Evolutionary conservation across 1,140 invertebrate genomes (phyloP), one percentile per base, ranked within the genome.

Genomic region (Neodiprion pinetum): DNA sequence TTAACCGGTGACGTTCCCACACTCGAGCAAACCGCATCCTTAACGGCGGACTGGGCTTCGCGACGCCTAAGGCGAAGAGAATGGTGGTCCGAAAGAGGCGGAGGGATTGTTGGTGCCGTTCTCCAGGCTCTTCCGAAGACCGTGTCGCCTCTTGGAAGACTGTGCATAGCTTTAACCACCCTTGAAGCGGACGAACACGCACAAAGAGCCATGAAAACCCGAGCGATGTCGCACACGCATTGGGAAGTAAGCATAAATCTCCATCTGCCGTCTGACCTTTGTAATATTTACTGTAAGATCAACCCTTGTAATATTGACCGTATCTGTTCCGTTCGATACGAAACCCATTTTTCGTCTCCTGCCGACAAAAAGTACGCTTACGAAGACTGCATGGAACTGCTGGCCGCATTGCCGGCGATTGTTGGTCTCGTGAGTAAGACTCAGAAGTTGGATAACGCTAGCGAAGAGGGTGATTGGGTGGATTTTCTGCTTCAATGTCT

Each of bases 1-100:
- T 70, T 86, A 14, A 86, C 84, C 3, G 84, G 84, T 3, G 84
- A 86, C 49, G 69, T 86, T 1, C 84, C 84, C 3, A 86, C 84
- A 1, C 67, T 75, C 9, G 82, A 83, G 50, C 84, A 86, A 73
- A 81, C 81, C 0, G 78, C 80, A 21, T 81, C 82, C 0, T 66
- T 86, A 5, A 78, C 80, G 9, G 75, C 80, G 8, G 84, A 86
- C 53, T 86, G 84, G 84, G 75, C 73, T 0, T 66, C 74, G 10
- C 76, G 84, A 23, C 78, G 84, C 9, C 76, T 79, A 47, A 82
- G 74, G 72, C 74, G 70, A 53, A 79, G 71, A 17, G 75, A 80
- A 66, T 83, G 78, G 81, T 84, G 82, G 80, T 80, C 78, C 9
- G 79, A 80, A 21, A 71, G 74, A 1, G 75, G 72, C 0, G 80